Conservation (phyloP, 2,888 invertebrate genomes). For the Gisinianus flammeolus region DNA sequence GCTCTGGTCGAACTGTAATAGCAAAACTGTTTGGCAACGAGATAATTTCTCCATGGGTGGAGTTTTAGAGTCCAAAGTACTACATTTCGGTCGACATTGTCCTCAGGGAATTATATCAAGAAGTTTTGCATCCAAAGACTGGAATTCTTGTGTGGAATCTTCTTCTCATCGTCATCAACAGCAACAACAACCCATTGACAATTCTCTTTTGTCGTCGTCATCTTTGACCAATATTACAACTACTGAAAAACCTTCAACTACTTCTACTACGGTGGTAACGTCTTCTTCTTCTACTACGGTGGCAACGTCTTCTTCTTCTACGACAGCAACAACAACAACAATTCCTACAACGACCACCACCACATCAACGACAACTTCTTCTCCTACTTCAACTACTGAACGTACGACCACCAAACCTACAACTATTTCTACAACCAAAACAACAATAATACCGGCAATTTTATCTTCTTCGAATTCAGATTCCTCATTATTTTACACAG, state of each 20-base stretch:
- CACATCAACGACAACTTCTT: neutral
- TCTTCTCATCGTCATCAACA: neutral
- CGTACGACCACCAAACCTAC: neutral
- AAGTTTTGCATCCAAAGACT: constrained; percentile 10
- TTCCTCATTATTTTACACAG: neutral
- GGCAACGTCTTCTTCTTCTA: neutral
- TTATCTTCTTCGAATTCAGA: neutral
- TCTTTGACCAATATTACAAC: neutral
- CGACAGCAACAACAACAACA: neutral
- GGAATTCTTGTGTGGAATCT: neutral
- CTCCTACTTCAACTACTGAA: neutral
- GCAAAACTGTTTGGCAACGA: neutral
- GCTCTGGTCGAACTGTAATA: neutral
- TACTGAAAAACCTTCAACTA: neutral
- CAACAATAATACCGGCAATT: neutral
- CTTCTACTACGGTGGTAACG: neutral
- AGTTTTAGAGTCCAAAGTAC: neutral
- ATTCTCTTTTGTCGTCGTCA: too few relatives aligned
- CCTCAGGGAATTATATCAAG: constrained; percentile 19
- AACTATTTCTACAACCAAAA: neutral
- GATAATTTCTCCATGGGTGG: neutral
- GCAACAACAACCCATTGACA: too few relatives aligned
- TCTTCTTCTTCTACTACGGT: neutral
- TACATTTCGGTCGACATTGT: neutral
- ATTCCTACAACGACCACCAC: neutral